These are phyloP conservation scores for Ardeotis arabs DNA, from an alignment of 2,113 vertebrate species.

Conservation along the genomic window DNA sequence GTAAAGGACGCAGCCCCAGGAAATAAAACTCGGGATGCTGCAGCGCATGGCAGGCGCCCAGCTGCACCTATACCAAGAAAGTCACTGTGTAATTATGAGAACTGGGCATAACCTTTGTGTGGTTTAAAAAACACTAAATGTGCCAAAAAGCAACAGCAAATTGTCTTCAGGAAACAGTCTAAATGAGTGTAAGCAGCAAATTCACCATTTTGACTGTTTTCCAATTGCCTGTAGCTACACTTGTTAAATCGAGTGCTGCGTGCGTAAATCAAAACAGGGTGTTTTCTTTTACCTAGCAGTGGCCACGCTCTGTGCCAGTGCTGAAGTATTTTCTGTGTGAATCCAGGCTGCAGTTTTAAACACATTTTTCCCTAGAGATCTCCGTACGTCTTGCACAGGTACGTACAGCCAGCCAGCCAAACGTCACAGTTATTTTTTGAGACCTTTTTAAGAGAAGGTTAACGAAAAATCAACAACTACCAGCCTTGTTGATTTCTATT, in stretches of 20 bases:
- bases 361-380: not conserved
- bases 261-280: slow-evolving; percentile 61
- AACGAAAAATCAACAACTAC: not conserved
- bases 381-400: rapidly evolving
- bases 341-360: not conserved
- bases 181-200: slow-evolving; percentile 32
- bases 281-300: slow-evolving; percentile 16
- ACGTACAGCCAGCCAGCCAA: not conserved
- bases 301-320: not conserved
- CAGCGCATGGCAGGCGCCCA: not conserved
- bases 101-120: not conserved
- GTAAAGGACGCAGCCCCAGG: not conserved
- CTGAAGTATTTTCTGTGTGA: not conserved
- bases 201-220: slow-evolving; percentile 65
- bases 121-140: not conserved
- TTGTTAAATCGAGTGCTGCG: slow-evolving; percentile 58
- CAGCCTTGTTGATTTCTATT: slow-evolving; percentile 1
- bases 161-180: slow-evolving; percentile 35
- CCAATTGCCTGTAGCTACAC: slow-evolving; percentile 64
- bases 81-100: not conserved
- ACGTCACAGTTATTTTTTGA: not conserved
- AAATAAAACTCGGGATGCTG: not conserved
- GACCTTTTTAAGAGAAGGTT: slow-evolving; percentile 13
- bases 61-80: not conserved
- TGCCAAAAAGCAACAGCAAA: slow-evolving; percentile 46